Evolutionary conservation across 2,888 invertebrate genomes (phyloP), one percentile per base, ranked within the genome.

Genomic region (Pteria penguin): DNA sequence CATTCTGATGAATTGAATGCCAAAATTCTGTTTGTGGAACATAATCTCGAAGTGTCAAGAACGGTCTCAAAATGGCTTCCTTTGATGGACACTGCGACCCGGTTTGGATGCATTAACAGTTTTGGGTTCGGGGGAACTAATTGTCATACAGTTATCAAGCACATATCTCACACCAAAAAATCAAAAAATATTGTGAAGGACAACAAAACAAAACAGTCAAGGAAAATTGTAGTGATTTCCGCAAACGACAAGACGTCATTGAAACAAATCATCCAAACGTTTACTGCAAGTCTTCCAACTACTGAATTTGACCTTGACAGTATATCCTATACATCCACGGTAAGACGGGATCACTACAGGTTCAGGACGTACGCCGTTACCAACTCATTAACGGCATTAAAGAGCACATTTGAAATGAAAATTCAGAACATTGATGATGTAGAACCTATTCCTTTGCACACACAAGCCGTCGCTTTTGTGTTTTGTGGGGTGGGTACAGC

Each of bases 91-190:
- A n/a, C n/a, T n/a, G 61, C 70, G n/a, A 18, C 68, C 5, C 36
- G 78, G 67, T 5, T 79, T 5, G 78, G 78, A 29, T 78, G 78
- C 54, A 67, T 84, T 0, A 86, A 83, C 63, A 82, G 82, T 5
- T 87, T 86, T 73, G 85, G 87, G 0, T 84, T 86, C 68, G 86
- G 87, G 4, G 87, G 86, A 31, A 84, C 82, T 22, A 87, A 87
- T 36, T 24, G 68, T 2, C 87, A 87, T 73, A 79, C 79, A 18
- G 62, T 86, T 27, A 18, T 87, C 1, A 45, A 67, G 22, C 72
- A 82, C 45, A 45, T 45, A 45, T n/a, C n/a, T n/a, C n/a, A n/a
- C n/a, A 18, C 8, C 8, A 27, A 1, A 29, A 22, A 29, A 18
- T 29, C 4, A 18, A n/a, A 11, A 5, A 26, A 14, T 2, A n/a